These are phyloP conservation scores for Anguilla pacifica DNA, from an alignment of 2,797 vertebrate genomes.

Conservation along the genomic window DNA sequence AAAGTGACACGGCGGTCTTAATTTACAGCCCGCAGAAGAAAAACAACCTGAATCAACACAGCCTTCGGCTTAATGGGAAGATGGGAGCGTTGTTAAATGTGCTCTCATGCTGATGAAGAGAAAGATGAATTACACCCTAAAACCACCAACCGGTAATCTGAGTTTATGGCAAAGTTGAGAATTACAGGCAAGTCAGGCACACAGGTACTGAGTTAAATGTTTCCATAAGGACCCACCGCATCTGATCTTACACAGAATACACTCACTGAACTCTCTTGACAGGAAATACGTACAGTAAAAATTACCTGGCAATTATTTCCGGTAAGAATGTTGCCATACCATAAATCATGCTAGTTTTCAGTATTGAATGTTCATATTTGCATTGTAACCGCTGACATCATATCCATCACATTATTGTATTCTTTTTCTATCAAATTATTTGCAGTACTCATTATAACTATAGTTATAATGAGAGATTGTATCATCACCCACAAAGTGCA, in stretches of 20 bases:
- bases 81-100: not conserved
- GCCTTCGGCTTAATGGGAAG: not conserved
- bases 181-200: not conserved
- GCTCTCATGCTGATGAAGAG: not conserved
- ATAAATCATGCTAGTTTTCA: not conserved
- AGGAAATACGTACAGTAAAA: not conserved
- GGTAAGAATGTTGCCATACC: not conserved
- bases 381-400: not conserved
- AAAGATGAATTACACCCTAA: not conserved
- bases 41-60: slow-evolving; percentile 12
- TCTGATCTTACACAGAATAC: not conserved
- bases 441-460: not conserved
- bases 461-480: not conserved
- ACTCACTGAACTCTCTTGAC: not conserved
- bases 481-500: not conserved
- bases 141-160: not conserved
- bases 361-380: not conserved
- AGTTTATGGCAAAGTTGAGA: not conserved
- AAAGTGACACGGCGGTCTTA: slow-evolving; percentile 1
- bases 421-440: not conserved
- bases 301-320: not conserved
- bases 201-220: not conserved
- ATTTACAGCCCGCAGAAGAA: not conserved
- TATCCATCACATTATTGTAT: not conserved
- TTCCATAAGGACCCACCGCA: not conserved